These are phyloP conservation scores for Brachyopa scutellaris DNA, from an alignment of 2,888 invertebrate genomes.

Conservation along the genomic window DNA sequence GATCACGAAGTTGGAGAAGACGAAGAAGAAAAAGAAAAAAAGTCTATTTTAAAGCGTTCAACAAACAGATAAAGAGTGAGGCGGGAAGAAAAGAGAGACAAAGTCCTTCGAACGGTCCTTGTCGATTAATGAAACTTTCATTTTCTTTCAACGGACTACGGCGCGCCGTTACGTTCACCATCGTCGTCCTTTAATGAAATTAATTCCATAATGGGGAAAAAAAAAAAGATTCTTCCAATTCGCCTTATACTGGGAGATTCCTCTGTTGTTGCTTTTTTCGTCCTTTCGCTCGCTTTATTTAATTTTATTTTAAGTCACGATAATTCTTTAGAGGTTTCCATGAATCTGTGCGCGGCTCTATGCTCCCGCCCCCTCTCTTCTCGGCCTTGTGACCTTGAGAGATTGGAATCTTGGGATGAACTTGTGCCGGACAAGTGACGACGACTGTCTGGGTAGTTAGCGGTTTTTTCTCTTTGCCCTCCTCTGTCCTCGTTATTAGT, in stretches of 20 bases:
- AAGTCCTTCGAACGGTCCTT: too few species aligned
- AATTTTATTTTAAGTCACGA: constrained; percentile 70
- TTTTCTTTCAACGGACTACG: constrained; percentile 47
- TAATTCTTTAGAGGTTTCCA: constrained; percentile 60
- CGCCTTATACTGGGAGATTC: background rate
- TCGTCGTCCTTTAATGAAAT: constrained; percentile 63
- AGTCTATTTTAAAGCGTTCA: constrained; percentile 43
- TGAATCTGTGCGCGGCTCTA: constrained; percentile 37
- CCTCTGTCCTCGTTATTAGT: constrained; percentile 64
- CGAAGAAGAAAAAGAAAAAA: constrained; percentile 4
- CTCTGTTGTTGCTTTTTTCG: constrained; percentile 10
- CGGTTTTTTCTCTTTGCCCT: constrained; percentile 17
- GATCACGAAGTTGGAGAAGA: constrained; percentile 41
- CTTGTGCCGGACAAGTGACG: constrained; percentile 52
- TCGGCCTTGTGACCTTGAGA: background rate
- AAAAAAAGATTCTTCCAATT: constrained; percentile 31
- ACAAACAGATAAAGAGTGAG: constrained; percentile 31
- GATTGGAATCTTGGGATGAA: constrained; percentile 54
- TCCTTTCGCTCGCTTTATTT: constrained; percentile 30
- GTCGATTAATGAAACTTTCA: constrained; percentile 71
- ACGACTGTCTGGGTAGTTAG: constrained; percentile 47
- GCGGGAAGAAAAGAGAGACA: too few species aligned
- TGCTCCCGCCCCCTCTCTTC: constrained; percentile 9
- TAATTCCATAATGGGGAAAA: constrained; percentile 59
- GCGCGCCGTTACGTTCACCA: constrained; percentile 7